These are phyloP conservation scores for Diarsia mendica DNA, from an alignment of 2,888 invertebrate genomes.

Conservation along the genomic window DNA sequence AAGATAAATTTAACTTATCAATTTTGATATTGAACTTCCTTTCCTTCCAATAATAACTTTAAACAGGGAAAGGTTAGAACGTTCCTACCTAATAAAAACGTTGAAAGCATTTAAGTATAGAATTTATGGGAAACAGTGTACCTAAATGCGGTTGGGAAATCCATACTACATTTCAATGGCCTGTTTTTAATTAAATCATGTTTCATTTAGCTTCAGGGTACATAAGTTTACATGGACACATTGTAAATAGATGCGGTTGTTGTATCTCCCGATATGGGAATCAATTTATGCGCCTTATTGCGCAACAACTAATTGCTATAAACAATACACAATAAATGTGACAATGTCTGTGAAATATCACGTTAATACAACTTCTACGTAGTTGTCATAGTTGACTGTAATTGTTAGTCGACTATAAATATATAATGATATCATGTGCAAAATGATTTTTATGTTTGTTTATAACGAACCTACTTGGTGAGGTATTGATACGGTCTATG, in stretches of 20 bases:
- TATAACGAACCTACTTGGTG: background rate
- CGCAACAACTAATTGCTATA: conserved; percentile 42
- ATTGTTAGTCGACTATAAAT: conserved; percentile 31
- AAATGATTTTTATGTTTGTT: conserved; percentile 16
- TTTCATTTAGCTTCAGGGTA: conserved; percentile 28
- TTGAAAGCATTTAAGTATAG: conserved; percentile 2
- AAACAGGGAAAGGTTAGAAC: background rate
- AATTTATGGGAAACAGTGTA: conserved; percentile 12
- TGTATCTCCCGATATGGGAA: conserved; percentile 45
- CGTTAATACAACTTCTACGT: conserved; percentile 48
- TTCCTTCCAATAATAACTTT: background rate
- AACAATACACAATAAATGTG: conserved; percentile 44
- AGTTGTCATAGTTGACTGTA: conserved; percentile 27
- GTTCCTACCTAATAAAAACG: background rate
- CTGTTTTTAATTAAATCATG: conserved; percentile 32
- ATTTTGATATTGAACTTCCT: background rate
- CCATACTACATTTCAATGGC: conserved; percentile 25
- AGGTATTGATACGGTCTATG: conserved; percentile 1
- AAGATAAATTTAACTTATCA: background rate
- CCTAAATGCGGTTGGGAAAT: conserved; percentile 39
- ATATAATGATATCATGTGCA: conserved; percentile 23
- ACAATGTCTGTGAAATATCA: conserved; percentile 43
- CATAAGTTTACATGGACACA: background rate
- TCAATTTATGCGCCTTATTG: conserved; percentile 50
- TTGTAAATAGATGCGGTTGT: conserved; percentile 18